A percentile compares a stretch with the other conserved stretches of the same genome.
Conservation (phyloP, 2,797 vertebrate species). For the Myoxocephalus aenaeus region DNA sequence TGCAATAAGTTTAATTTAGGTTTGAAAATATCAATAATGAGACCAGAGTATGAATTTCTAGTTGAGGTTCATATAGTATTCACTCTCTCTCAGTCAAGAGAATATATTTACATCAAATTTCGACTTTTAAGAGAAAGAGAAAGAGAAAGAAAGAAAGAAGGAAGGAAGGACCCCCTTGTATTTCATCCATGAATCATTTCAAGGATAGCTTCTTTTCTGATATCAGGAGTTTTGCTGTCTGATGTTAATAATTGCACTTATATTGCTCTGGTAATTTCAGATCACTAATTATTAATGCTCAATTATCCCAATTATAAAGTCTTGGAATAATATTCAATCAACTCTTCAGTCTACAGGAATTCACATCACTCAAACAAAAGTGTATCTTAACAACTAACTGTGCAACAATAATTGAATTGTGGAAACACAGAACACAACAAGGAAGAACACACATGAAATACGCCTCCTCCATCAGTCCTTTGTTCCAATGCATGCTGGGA, state of each 20-base stretch:
- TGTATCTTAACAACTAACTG: background rate
- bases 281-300: background rate
- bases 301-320: background rate
- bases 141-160: no score
- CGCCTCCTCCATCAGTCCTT: background rate
- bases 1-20: background rate
- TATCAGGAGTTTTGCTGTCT: background rate
- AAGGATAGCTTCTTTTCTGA: background rate
- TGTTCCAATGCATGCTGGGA: slow-evolving; percentile 7
- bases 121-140: no score
- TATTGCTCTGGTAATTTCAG: background rate
- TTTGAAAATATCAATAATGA: background rate
- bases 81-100: background rate
- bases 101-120: no score
- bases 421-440: background rate
- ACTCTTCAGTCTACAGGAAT: background rate
- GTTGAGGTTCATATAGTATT: background rate
- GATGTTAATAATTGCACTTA: background rate
- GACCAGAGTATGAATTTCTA: background rate
- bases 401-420: background rate
- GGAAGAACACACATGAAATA: background rate
- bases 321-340: background rate
- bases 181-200: background rate
- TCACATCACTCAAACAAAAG: background rate
- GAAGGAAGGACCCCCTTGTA: background rate